Evolutionary conservation across 92 coral and sea anemone species (phyloP).

Genomic region (Meandrina meandrites): DNA sequence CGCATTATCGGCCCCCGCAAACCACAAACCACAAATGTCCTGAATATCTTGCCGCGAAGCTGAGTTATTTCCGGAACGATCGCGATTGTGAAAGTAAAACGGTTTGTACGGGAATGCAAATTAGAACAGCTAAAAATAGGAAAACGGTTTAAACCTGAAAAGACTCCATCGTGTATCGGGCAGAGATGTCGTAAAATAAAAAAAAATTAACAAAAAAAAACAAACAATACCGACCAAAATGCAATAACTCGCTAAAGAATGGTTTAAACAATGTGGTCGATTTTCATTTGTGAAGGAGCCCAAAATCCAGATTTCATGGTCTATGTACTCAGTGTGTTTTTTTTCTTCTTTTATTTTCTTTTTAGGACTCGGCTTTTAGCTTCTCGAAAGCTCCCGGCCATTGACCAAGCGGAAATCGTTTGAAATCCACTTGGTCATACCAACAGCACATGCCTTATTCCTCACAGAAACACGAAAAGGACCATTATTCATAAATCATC

Average conservation of each 20-base stretch:
- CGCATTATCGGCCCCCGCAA: neutral
- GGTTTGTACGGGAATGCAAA: neutral
- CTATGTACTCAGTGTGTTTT: neutral
- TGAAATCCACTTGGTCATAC: neutral
- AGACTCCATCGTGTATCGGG: neutral
- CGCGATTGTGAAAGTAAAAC: neutral
- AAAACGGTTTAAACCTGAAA: neutral
- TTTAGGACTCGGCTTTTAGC: neutral
- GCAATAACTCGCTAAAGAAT: too few species aligned
- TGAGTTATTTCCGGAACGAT: neutral
- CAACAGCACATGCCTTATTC: neutral
- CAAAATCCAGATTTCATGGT: too few species aligned
- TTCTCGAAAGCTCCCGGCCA: neutral
- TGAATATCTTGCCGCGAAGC: neutral
- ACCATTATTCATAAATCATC: neutral
- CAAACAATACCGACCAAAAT: too few species aligned
- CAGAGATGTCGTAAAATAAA: too few species aligned
- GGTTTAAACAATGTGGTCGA: too few species aligned
- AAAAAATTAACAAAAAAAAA: too few species aligned
- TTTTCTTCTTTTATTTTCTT: neutral
- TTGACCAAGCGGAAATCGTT: neutral
- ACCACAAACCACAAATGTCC: neutral
- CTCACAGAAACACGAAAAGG: neutral
- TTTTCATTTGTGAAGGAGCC: too few species aligned
- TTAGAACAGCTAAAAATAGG: neutral